Evolutionary conservation across 2,113 vertebrate species (phyloP).

Genomic region (Hemichromis elongatus): DNA sequence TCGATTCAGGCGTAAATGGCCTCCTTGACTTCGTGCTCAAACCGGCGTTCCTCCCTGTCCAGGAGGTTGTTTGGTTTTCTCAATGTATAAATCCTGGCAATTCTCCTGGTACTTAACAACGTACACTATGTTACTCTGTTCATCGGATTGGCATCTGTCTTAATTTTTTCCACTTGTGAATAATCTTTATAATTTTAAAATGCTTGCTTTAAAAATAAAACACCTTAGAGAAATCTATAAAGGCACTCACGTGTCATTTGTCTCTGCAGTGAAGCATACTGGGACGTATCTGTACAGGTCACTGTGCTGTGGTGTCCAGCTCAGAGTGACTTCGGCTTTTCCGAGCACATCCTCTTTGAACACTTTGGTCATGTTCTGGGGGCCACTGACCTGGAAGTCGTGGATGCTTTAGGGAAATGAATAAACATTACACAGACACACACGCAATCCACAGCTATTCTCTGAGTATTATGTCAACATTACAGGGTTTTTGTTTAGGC

Average conservation of each 20-base stretch:
- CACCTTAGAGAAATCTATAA: not conserved
- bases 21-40: too few species aligned
- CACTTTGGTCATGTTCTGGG: slow-evolving; percentile 55
- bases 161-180: not conserved
- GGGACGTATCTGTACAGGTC: slow-evolving; percentile 50
- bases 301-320: slow-evolving; percentile 51
- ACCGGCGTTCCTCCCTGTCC: too few species aligned
- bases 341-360: not conserved
- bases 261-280: slow-evolving; percentile 73
- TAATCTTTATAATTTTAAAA: not conserved
- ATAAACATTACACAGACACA: not conserved
- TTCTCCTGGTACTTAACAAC: too few species aligned
- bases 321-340: slow-evolving; percentile 28
- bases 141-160: not conserved
- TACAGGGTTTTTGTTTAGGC: not conserved
- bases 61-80: too few species aligned
- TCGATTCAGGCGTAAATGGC: too few species aligned
- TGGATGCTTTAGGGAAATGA: slow-evolving; percentile 45
- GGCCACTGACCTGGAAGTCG: slow-evolving; percentile 73
- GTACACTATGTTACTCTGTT: too few species aligned
- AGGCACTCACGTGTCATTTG: slow-evolving; percentile 28
- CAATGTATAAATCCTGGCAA: too few species aligned
- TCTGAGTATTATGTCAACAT: not conserved
- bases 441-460: not conserved
- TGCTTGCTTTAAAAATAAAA: not conserved